Evolutionary conservation across 2,113 vertebrate species (phyloP), one percentile per base, ranked within the genome.

Genomic region (Semicossyphus pulcher): DNA sequence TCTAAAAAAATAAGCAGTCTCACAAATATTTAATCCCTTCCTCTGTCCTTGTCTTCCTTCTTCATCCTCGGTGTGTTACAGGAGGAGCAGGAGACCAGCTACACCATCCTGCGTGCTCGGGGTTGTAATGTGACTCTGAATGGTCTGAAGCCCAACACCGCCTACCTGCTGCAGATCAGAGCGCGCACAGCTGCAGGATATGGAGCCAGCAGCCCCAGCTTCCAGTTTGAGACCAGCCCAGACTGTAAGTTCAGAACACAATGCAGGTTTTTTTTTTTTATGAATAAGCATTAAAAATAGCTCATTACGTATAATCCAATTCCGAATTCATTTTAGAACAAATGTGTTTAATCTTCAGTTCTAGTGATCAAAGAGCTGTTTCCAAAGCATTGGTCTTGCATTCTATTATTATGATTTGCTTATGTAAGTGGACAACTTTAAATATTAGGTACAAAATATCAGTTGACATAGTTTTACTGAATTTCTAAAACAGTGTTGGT

Each of bases 31-130:
- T 7, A 9, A 60, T 77, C 20, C 44, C 23, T 16, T 23, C 20
- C 6, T 49, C 11, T 41, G 12, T 64, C 53, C 11, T 4, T 54
- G 4, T 32, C 11, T 49, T 52, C 26, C 25, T 42, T 77, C 18
- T 12, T 4, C 15, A 21, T 44, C 45, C 18, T 59, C 32, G 12
- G 87, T 26, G 61, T 73, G 16, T 84, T 91, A 86, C 95, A 99
- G 98, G 97, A 99, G 95, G 97, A 99, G 57, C 97, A 99, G 94
- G 98, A 99, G 92, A 99, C 97, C 74, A 99, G 97, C 91, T 99
- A 99, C 79, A 99, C 98, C 71, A 98, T 99, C 81, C 94, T 99
- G 70, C 95, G 97, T 83, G 96, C 97, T 68, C 95, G 93, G 74
- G 95, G 95, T 75, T 98, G 95, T 49, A 99, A 99, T 0, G 97